Percentiles rank a stretch among this genome's conserved stretches.
Evolutionary conservation across 1,140 invertebrate species (phyloP).

Genomic region (Neocloeon triangulifer): DNA sequence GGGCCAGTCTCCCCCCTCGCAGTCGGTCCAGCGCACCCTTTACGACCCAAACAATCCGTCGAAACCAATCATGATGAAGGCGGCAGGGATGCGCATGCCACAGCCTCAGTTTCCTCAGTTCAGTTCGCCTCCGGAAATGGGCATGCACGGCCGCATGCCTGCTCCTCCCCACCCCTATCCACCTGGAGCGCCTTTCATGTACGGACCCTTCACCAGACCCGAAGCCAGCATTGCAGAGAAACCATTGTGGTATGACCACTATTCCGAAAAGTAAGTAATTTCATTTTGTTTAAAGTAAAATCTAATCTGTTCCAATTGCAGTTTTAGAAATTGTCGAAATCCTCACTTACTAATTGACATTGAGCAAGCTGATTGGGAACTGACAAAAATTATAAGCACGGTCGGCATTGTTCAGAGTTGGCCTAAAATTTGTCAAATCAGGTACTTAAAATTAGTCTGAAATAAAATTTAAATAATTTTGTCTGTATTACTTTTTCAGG

Average conservation of each 20-base stretch:
- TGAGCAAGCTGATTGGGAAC: constrained; percentile 25
- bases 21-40: constrained; percentile 23
- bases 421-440: constrained; percentile 7
- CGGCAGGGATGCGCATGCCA: background rate
- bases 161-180: constrained; percentile 17
- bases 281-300: constrained; percentile 3
- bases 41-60: constrained; percentile 46
- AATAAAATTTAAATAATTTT: constrained; percentile 63
- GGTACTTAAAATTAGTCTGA: constrained; percentile 65
- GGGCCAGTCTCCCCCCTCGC: constrained; percentile 3
- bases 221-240: constrained; percentile 22
- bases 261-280: constrained; percentile 19
- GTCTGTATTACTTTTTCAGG: constrained; percentile 11
- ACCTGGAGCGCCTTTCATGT: constrained; percentile 31
- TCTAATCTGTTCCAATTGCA: constrained; percentile 11
- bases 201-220: constrained; percentile 34
- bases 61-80: constrained; percentile 34
- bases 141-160: background rate
- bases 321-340: constrained; percentile 23
- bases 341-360: constrained; percentile 27
- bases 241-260: constrained; percentile 16
- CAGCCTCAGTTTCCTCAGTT: background rate
- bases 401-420: constrained; percentile 8
- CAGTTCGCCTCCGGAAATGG: background rate
- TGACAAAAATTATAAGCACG: constrained; percentile 23